Evolutionary conservation across 2,113 vertebrate genomes (phyloP).

Genomic region (Oncorhynchus nerka): DNA sequence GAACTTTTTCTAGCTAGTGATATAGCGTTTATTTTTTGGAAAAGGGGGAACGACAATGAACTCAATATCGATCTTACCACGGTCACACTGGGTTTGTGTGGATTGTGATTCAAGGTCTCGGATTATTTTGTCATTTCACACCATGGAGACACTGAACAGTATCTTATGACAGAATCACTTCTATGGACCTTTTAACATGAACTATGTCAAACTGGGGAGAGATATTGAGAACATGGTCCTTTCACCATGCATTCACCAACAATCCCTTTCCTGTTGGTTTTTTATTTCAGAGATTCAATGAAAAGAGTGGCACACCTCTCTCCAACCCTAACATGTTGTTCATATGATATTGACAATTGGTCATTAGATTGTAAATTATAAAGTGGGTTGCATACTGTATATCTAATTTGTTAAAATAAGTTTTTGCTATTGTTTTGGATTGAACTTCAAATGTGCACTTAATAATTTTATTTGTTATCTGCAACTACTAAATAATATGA

Average conservation of each 20-base stretch:
- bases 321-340: constrained; percentile 31
- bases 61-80: neutral
- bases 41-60: neutral
- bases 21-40: neutral
- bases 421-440: constrained; percentile 64
- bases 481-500: constrained; percentile 48
- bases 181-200: neutral
- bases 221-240: constrained; percentile 5
- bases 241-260: neutral
- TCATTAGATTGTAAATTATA: constrained; percentile 44
- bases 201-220: neutral
- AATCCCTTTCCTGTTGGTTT: neutral
- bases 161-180: neutral
- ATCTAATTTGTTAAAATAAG: constrained; percentile 68
- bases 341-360: constrained; percentile 34
- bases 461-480: constrained; percentile 55
- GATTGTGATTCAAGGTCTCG: neutral
- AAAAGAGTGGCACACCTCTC: neutral
- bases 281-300: neutral
- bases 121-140: neutral
- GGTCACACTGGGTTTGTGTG: neutral
- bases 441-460: constrained; percentile 61
- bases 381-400: constrained; percentile 59
- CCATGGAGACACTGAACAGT: neutral
- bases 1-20: neutral